These are phyloP conservation scores for cat (Felis catus) DNA, from an alignment of 2,113 vertebrate genomes.

Conservation along the genomic window F.catus_Fca126_mat1.0 CM031416.1:47124001-47124500, in stretches of 20 bases:
- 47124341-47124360: not conserved
- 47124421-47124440: slow-evolving; percentile 72
- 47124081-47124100: not conserved
- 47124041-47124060: not conserved
- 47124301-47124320: not conserved
- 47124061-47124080: not conserved
- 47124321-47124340: not conserved
- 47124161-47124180: not conserved
- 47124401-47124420: slow-evolving; percentile 72
- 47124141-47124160: not conserved
- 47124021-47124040: not conserved
- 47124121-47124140: not conserved
- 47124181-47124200: not conserved
- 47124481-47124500: slow-evolving; percentile 79
- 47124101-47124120: not conserved
- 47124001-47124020: not conserved
- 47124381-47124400: not conserved
- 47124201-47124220: not conserved
- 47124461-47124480: slow-evolving; percentile 76
- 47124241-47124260: not conserved
- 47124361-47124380: not conserved
- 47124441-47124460: slow-evolving; percentile 78
- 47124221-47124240: not conserved
- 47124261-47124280: not conserved
- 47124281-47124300: not conserved